Evolutionary conservation across 2,888 invertebrate genomes (phyloP).

Genomic region (Eristalinus aeneus): DNA sequence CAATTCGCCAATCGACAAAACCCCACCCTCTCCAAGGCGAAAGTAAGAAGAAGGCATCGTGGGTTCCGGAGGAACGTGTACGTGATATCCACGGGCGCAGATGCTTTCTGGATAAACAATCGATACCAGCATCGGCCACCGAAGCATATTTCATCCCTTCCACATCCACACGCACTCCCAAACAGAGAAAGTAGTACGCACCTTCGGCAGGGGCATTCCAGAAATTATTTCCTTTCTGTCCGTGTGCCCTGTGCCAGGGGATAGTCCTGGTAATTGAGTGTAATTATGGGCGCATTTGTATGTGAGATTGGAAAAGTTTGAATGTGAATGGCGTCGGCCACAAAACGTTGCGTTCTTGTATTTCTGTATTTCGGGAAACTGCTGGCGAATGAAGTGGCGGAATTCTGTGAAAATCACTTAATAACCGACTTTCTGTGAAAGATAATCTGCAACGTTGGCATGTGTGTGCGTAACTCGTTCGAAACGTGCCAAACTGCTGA

Average conservation of each 20-base stretch:
- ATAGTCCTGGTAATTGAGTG: neutral
- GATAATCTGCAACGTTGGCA: neutral
- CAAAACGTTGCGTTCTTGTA: neutral
- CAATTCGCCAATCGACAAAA: conserved; percentile 23
- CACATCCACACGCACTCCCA: neutral
- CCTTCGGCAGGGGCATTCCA: neutral
- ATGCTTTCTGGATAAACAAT: conserved; percentile 41
- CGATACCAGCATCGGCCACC: neutral
- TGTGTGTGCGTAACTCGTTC: neutral
- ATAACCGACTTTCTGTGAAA: neutral
- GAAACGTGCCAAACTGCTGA: neutral
- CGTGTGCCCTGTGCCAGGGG: neutral
- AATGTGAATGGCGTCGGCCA: neutral
- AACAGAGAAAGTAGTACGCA: neutral
- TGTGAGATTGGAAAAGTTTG: neutral
- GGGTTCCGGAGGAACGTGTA: neutral
- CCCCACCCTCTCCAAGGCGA: neutral
- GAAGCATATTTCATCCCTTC: neutral
- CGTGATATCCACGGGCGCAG: conserved; percentile 35
- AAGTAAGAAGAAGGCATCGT: conserved; percentile 8
- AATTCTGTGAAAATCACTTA: neutral
- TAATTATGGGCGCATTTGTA: neutral
- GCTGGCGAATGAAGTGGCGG: neutral
- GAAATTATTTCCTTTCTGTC: neutral
- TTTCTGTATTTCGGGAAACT: neutral